Conservation (phyloP, 2,113 vertebrate species). For the Nothocercus julius region DNA sequence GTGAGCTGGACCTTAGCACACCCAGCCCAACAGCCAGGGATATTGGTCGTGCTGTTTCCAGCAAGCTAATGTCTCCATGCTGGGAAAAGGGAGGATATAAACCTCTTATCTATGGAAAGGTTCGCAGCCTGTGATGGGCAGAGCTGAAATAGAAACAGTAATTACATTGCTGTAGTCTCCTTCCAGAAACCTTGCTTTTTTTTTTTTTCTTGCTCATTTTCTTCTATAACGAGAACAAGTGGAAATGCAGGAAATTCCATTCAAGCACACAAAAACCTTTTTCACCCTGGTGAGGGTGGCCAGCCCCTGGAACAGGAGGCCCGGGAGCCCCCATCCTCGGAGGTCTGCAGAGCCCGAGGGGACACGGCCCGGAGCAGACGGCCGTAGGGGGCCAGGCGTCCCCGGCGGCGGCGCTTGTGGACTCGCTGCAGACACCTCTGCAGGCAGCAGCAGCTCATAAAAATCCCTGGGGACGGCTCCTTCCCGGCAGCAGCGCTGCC, state of each 20-base stretch:
- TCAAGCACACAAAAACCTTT: background rate
- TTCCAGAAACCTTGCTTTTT: background rate
- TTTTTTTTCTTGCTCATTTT: background rate
- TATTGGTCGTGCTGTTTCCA: background rate
- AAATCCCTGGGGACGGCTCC: background rate
- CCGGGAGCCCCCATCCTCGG: no score
- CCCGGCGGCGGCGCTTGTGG: no score
- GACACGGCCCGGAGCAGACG: no score
- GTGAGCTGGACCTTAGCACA: background rate
- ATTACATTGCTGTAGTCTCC: background rate
- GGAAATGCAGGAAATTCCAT: background rate
- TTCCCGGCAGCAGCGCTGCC: background rate
- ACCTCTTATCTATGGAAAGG: background rate
- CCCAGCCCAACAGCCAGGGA: background rate
- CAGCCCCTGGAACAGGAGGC: background rate
- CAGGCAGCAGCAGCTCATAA: background rate
- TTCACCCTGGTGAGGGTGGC: no score
- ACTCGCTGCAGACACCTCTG: background rate
- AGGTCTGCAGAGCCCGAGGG: background rate
- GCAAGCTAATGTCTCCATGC: background rate
- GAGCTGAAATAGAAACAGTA: background rate
- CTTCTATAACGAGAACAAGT: background rate
- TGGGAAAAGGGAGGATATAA: background rate
- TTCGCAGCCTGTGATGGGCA: background rate
- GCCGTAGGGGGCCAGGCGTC: no score